Conservation (phyloP, 2,888 invertebrate species). For the Limnephilus marmoratus region DNA sequence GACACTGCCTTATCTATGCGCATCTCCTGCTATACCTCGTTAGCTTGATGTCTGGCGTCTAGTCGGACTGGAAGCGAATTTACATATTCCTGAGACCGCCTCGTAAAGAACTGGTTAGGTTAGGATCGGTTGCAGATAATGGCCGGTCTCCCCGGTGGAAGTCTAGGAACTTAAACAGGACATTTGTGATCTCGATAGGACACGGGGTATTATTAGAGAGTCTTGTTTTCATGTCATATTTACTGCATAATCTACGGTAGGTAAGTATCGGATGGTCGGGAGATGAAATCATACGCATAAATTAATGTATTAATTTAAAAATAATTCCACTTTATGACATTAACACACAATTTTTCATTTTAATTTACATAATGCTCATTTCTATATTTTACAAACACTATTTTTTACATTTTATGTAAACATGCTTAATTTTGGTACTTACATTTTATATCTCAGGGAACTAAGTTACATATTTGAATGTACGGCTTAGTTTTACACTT, state of each 20-base stretch:
- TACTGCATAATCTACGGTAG: not conserved
- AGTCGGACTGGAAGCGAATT: conserved; percentile 13
- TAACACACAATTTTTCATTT: too few relatives aligned
- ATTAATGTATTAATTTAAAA: too few relatives aligned
- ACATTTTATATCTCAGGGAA: too few relatives aligned
- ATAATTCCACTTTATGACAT: too few relatives aligned
- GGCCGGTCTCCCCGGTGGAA: not conserved
- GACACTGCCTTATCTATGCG: not conserved
- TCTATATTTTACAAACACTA: too few relatives aligned
- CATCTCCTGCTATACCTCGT: not conserved
- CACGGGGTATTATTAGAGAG: not conserved
- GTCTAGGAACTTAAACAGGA: not conserved
- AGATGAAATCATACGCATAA: not conserved
- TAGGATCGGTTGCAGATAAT: not conserved
- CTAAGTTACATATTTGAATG: too few relatives aligned
- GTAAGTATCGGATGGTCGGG: not conserved
- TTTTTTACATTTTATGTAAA: too few relatives aligned
- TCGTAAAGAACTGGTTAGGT: conserved; percentile 2
- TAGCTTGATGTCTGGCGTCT: conserved; percentile 10
- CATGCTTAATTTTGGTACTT: too few relatives aligned
- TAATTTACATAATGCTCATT: too few relatives aligned
- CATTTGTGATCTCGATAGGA: not conserved
- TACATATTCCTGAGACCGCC: conserved; percentile 2
- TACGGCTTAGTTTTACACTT: too few relatives aligned
- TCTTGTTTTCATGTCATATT: not conserved